Base-by-base conservation (phyloP, 2,888 invertebrate species). In the Sialis lutaria region DNA sequence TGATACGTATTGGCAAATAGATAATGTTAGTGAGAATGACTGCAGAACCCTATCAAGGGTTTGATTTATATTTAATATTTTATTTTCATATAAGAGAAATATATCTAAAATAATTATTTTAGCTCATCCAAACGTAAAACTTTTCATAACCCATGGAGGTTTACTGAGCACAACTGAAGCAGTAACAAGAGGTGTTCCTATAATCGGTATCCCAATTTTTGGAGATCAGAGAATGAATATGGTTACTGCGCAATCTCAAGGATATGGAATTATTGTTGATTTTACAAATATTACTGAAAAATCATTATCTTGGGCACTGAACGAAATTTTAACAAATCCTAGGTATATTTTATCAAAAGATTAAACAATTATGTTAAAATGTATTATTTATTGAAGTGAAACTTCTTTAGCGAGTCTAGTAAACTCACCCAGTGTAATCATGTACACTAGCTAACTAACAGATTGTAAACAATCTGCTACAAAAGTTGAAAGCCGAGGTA, bases 121-220 rank as follows among this genome's bases (percentile, higher is more conserved):
- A 70, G 69, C 66, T 2, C 72, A 75, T 57, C 60, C 61, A 2
- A 70, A 69, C 42, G 64, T 72, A 2, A 65, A 63, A 48, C 55
- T 70, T 1, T 73, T 75, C 51, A 68, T 75, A 49, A 72, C 71
- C 9, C 69, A 73, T 53, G 74, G 72, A 32, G 75, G 74, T 0
- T 60, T 72, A 40, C 64, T 74, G 54, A 71, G 72, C 48, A 60
- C 68, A 10, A 67, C 69, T 52, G 75, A 74, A 54, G 64, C 72
- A 1, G 61, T 69, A 22, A 60, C 63, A 46, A 63, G 63, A 33
- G 61, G 60, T 12, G 67, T 64, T 40, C 67, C 69, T 6, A 58
- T 71, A 40, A 56, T 72, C 46, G 67, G 68, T 40, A 63, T 72
- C 51, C 70, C 71, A 39, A 59, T 71, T 32, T 61, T 64, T 22